Percentiles rank a stretch among this genome's conserved stretches.
These are phyloP conservation scores for Enteromius treurensis DNA, from an alignment of 2,797 vertebrate species.

Conservation along the genomic window DNA sequence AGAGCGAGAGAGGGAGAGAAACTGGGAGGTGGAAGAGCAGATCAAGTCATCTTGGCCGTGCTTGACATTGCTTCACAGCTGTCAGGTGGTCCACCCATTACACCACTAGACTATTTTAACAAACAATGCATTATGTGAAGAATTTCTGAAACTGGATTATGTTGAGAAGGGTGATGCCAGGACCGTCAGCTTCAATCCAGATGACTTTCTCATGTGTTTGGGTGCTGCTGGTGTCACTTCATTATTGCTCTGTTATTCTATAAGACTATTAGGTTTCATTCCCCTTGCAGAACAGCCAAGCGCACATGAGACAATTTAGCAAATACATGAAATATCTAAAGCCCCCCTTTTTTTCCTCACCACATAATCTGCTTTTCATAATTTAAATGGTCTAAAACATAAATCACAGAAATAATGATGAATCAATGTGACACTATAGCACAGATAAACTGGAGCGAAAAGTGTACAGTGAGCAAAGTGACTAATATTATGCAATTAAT, in stretches of 20 bases:
- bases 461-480: not conserved
- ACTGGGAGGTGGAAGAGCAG: constrained; percentile 29
- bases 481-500: not conserved
- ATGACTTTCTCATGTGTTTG: constrained; percentile 80
- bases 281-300: not conserved
- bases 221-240: constrained; percentile 48
- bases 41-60: constrained; percentile 33
- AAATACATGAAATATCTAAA: not conserved
- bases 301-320: not conserved
- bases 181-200: constrained; percentile 77
- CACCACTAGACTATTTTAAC: constrained; percentile 49
- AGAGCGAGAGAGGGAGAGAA: not conserved
- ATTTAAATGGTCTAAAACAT: not conserved
- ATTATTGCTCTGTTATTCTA: not conserved
- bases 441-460: not conserved
- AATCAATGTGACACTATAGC: not conserved
- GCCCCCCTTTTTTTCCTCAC: not conserved
- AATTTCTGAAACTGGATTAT: constrained; percentile 29
- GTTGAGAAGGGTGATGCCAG: constrained; percentile 18
- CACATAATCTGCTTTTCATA: not conserved
- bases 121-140: constrained; percentile 44
- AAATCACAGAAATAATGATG: not conserved
- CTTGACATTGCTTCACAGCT: constrained; percentile 54
- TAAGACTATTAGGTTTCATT: not conserved
- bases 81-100: constrained; percentile 54